Evolutionary conservation across 2,113 vertebrate species (phyloP).

Genomic region (Egretta garzetta): DNA sequence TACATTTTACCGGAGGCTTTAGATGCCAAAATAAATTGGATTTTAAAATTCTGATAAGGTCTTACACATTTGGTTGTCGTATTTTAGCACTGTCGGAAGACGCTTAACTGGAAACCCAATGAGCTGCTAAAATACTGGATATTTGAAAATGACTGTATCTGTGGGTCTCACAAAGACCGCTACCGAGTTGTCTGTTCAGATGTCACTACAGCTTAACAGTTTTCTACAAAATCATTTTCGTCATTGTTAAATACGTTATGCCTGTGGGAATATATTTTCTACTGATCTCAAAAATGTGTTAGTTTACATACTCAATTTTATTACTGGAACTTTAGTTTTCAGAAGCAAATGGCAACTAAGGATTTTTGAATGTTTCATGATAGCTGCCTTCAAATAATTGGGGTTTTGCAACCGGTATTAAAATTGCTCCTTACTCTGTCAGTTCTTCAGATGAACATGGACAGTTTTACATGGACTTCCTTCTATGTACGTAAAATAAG

Average conservation of each 20-base stretch:
- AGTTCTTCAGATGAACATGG: conserved; percentile 56
- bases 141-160: conserved; percentile 47
- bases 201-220: conserved; percentile 59
- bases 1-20: conserved; percentile 61
- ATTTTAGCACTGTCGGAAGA: conserved; percentile 75
- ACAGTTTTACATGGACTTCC: conserved; percentile 69
- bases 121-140: conserved; percentile 86
- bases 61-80: conserved; percentile 42
- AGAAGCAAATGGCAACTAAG: conserved; percentile 72
- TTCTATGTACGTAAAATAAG: conserved; percentile 70
- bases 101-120: conserved; percentile 82
- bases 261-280: conserved; percentile 87
- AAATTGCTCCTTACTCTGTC: conserved; percentile 63
- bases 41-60: conserved; percentile 66
- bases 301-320: conserved; percentile 83
- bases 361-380: conserved; percentile 78
- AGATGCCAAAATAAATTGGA: conserved; percentile 67
- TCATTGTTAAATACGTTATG: conserved; percentile 74
- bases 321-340: conserved; percentile 81
- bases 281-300: conserved; percentile 70
- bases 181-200: conserved; percentile 60
- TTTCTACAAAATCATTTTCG: conserved; percentile 64
- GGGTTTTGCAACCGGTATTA: conserved; percentile 68
- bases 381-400: conserved; percentile 75
- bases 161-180: conserved; percentile 29